A percentile compares a stretch with the other conserved stretches of the same genome.
phyloP scores from a whole-genome alignment of 2,797 vertebrate genomes.

The Sparidentex hasta region DNA sequence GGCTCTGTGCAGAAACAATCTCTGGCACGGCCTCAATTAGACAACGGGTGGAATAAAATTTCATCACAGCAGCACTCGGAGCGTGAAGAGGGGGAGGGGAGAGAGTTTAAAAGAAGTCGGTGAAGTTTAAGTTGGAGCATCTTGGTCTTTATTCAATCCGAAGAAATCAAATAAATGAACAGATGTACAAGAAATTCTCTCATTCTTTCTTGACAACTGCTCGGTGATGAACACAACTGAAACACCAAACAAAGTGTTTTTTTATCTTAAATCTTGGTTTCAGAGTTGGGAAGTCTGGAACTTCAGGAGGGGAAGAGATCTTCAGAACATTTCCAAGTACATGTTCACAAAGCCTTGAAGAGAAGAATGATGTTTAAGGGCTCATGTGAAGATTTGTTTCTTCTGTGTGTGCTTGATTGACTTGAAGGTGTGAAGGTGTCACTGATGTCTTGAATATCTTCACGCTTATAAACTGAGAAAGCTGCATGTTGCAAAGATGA shows the following conservation, averaged over 20 bases:
- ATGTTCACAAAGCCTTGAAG: constrained; percentile 22
- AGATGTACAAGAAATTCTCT: background rate
- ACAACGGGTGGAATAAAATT: constrained; percentile 22
- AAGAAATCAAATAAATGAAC: background rate
- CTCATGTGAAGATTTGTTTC: background rate
- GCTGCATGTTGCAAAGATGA: background rate
- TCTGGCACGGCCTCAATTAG: constrained; percentile 41
- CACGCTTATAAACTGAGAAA: background rate
- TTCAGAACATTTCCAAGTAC: constrained; percentile 27
- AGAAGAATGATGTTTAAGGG: background rate
- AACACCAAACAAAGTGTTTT: constrained; percentile 2
- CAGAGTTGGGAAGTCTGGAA: constrained; percentile 26
- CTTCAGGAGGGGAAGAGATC: constrained; percentile 19
- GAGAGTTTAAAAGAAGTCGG: background rate
- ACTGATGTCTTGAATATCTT: background rate
- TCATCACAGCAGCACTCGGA: constrained; percentile 36
- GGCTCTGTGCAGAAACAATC: constrained; percentile 17
- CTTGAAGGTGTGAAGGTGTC: background rate
- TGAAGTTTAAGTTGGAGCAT: background rate
- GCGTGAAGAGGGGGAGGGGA: constrained; percentile 9
- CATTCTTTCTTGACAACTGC: constrained; percentile 4
- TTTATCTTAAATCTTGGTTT: constrained; percentile 29
- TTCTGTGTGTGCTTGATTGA: constrained; percentile 4
- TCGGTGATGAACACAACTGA: constrained; percentile 15
- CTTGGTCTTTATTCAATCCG: background rate